Evolutionary conservation across 2,888 invertebrate genomes (phyloP), one percentile per base, ranked within the genome.

Genomic region (Flexamia atlantica): DNA sequence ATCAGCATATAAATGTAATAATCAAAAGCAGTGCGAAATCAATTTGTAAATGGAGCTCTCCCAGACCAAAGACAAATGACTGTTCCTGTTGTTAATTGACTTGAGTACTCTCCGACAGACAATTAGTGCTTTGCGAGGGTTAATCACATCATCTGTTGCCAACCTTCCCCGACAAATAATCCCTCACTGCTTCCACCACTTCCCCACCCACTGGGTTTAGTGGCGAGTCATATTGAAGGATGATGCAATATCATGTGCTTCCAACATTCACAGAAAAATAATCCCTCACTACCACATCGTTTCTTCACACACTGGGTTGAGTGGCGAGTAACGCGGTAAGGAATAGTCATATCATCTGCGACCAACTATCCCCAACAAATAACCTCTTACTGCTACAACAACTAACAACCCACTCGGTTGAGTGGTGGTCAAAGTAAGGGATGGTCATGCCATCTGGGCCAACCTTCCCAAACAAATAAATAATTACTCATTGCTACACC

Each of bases 111-210:
- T 57, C 57, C 79, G 79, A 57, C 57, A 76, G 79, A 57, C 57
- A 79, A 79, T 79, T 79, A 79, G 72, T 72, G 79, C 57, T 79
- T 79, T 36, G 53, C 57, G 79, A 57, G 79, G 57, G 79, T 79
- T 79, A 79, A 79, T 79, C 79, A 57, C 79, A 79, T 79, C 79
- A 79, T 79, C 79, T 79, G 79, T 79, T 79, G 40, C 74, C 74
- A 76, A 76, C 74, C 74, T 76, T 40, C 46, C 46, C 46, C 30
- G 74, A 76, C 74, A 76, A 76, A 76, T 46, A 76, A 76, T 76
- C 74, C 74, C 74, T 76, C 74, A 76, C 74, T 25, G 46, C 25
- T 40, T 20, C 30, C 68, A 30, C 30, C 30, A 28, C 64, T 57
- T 57, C 57, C 57, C 25, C 57, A 12, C 57, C 64, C 14, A 12